Percentiles rank a stretch among this genome's conserved stretches.
Conservation (phyloP, 2,888 invertebrate species). For the Scelioninae gen. 2 region DNA sequence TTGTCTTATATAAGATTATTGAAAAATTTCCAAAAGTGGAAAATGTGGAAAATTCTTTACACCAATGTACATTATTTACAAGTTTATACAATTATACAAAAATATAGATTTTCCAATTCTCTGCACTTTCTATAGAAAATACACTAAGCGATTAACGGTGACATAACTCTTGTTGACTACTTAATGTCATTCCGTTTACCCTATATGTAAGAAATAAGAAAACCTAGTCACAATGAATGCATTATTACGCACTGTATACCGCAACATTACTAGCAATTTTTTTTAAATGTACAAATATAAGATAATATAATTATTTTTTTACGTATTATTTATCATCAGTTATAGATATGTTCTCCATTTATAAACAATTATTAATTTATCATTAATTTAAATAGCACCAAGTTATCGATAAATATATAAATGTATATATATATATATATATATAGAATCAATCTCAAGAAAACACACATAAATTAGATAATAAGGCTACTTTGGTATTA, state of each 20-base stretch:
- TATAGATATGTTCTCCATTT: slow-evolving; percentile 56
- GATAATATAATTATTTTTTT: slow-evolving; percentile 21
- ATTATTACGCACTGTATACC: background rate
- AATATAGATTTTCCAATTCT: slow-evolving; percentile 62
- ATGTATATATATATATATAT: too few species aligned
- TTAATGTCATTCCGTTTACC: slow-evolving; percentile 65
- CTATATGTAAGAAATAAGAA: slow-evolving; percentile 2
- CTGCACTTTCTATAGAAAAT: slow-evolving; percentile 49
- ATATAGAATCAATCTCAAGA: slow-evolving; percentile 27
- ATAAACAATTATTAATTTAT: slow-evolving; percentile 30
- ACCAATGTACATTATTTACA: slow-evolving; percentile 73
- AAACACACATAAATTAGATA: slow-evolving; percentile 14
- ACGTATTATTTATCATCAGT: background rate
- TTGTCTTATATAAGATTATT: slow-evolving; percentile 49
- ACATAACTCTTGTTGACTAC: slow-evolving; percentile 1
- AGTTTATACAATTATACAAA: slow-evolving; percentile 69
- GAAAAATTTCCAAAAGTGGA: slow-evolving; percentile 65
- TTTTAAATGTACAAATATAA: slow-evolving; percentile 34
- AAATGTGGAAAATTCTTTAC: slow-evolving; percentile 72
- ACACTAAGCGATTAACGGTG: slow-evolving; percentile 35
- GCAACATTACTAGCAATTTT: slow-evolving; percentile 20
- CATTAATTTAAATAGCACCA: slow-evolving; percentile 46
- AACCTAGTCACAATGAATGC: background rate
- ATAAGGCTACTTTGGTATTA: slow-evolving; percentile 54
- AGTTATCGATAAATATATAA: slow-evolving; percentile 25